Evolutionary conservation across 2,113 vertebrate genomes (phyloP).

Genomic region (Zootoca vivipara): DNA sequence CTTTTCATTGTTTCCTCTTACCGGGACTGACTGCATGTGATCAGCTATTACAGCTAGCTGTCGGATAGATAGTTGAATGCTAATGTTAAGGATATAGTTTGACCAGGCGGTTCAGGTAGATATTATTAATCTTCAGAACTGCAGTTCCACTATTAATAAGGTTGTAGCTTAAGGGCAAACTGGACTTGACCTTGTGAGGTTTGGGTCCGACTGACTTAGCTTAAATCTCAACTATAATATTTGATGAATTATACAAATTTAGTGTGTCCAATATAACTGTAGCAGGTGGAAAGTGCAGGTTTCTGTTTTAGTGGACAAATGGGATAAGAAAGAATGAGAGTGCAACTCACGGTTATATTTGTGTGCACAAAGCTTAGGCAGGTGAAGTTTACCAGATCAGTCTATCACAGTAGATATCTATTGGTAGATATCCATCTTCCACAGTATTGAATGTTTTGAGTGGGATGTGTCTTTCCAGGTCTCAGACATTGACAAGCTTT

Average conservation of each 20-base stretch:
- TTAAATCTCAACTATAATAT: background rate
- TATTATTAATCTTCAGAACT: conserved; percentile 66
- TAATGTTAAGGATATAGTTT: conserved; percentile 48
- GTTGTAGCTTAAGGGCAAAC: conserved; percentile 42
- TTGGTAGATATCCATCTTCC: no score
- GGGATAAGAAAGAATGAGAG: background rate
- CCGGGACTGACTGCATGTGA: conserved; percentile 13
- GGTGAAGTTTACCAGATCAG: no score
- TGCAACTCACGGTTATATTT: background rate
- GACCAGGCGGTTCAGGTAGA: conserved; percentile 52
- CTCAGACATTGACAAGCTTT: no score
- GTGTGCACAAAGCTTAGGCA: no score
- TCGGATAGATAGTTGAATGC: conserved; percentile 37
- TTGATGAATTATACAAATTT: background rate
- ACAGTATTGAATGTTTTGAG: no score
- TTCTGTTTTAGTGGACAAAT: background rate
- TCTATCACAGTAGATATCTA: no score
- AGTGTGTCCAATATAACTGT: background rate
- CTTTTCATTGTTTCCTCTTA: conserved; percentile 24
- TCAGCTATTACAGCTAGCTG: background rate
- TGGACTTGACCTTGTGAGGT: conserved; percentile 43
- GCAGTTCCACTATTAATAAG: conserved; percentile 66
- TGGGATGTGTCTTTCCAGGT: no score
- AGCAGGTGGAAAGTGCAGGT: background rate
- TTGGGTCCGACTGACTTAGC: background rate